Percentiles rank a stretch among this genome's conserved stretches.
These are phyloP conservation scores for Pyrrhia umbra DNA, from an alignment of 2,888 invertebrate species.

Conservation along the genomic window DNA sequence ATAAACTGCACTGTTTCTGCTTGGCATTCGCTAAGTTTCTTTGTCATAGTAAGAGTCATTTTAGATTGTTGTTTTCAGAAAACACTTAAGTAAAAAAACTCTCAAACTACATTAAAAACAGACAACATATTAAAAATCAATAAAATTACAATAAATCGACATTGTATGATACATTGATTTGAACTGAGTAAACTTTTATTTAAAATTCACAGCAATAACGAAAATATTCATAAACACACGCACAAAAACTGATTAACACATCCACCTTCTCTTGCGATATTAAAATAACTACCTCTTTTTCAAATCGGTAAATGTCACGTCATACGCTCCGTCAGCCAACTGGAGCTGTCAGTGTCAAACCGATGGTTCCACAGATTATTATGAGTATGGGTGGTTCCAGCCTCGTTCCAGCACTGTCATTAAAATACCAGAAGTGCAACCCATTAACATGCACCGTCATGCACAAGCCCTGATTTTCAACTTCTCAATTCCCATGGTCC, in stretches of 20 bases:
- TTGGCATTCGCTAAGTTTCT: slow-evolving; percentile 85
- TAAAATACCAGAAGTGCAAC: no score
- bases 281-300: slow-evolving; percentile 38
- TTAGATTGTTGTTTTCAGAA: slow-evolving; percentile 47
- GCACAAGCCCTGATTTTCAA: no score
- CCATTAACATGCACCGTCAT: no score
- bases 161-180: slow-evolving; percentile 11
- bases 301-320: neutral
- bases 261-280: slow-evolving; percentile 10
- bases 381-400: no score
- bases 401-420: no score
- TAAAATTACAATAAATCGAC: neutral
- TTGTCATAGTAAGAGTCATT: slow-evolving; percentile 87
- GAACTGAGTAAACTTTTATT: slow-evolving; percentile 11
- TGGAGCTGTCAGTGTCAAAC: neutral
- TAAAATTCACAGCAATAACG: slow-evolving; percentile 40
- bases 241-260: slow-evolving; percentile 26
- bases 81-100: slow-evolving; percentile 16
- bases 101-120: slow-evolving; percentile 18
- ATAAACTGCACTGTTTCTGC: slow-evolving; percentile 86
- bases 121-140: slow-evolving; percentile 32
- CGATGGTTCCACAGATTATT: neutral
- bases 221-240: slow-evolving; percentile 32
- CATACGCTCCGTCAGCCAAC: neutral
- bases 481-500: no score